Base-by-base conservation (phyloP, 2,113 vertebrate species). In the Pelobates fuscus region DNA sequence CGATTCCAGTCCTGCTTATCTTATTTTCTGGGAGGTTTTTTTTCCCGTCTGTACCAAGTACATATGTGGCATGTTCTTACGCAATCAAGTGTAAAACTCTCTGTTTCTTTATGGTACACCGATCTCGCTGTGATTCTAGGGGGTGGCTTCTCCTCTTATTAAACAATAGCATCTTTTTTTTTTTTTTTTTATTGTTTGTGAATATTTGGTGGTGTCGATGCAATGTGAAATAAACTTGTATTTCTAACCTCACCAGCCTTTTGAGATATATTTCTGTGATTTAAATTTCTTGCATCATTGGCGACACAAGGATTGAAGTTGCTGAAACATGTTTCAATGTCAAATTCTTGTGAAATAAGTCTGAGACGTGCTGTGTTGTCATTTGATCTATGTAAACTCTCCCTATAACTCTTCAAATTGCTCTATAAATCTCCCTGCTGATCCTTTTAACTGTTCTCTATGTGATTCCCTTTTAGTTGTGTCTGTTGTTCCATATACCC, bases 61-160 rank as follows among this genome's bases (percentile, higher is more conserved):
- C 32, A 67, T 67, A 24, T 59, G 54, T 77, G 57, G 73, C 73
- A 77, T 77, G 71, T 74, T 74, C 62, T 74, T 74, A 74, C 32
- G 64, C 71, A 74, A 37, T 41, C 29, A 65, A 17, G 14, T 17
- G 37, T 65, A 65, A 10, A 63, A 18, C 32, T 52, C 29, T 59
- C 15, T 55, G 70, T 64, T n/a, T 63, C 60, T 44, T 54, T 37
- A 32, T 23, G 54, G 54, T 73, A 24, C 55, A 77, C 73, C 73
- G 73, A 77, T 68, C 73, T 67, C 26, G 73, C 73, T 77, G 73
- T 77, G 73, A 77, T 68, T 68, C 64, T 23, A 52, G 73, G 65
- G 64, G 41, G 2, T 20, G 3, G 43, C 14, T 1, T 37, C 52
- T 60, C 65, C 55, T 67, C 21, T 60, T 12, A 61, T 25, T 26